Evolutionary conservation across 2,888 invertebrate genomes (phyloP).

Genomic region (Pogonocherus hispidulus): DNA sequence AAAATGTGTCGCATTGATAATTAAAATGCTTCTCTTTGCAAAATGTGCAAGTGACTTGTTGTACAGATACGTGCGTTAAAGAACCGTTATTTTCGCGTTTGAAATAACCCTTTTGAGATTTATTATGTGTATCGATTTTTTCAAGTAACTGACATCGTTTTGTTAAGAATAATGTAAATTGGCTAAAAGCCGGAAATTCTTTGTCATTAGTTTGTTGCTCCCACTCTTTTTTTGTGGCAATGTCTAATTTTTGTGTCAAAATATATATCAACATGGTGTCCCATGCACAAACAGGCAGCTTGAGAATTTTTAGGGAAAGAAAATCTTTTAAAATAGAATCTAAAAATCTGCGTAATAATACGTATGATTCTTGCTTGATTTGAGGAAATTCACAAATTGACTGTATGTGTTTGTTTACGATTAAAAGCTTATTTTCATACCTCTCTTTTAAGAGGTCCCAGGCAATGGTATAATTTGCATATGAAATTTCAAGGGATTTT

Average conservation of each 20-base stretch:
- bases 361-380: no score
- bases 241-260: constrained; percentile 6
- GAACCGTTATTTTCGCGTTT: background rate
- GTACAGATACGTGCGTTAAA: background rate
- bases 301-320: background rate
- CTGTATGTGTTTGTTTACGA: background rate
- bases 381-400: no score
- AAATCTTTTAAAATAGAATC: constrained; percentile 1
- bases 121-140: constrained; percentile 8
- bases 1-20: constrained; percentile 5
- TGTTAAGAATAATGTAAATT: background rate
- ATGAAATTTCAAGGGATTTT: constrained; percentile 1
- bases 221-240: constrained; percentile 7
- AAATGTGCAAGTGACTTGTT: constrained; percentile 4
- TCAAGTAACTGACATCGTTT: constrained; percentile 12
- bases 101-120: background rate
- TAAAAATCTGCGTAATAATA: no score
- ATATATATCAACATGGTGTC: constrained; percentile 19
- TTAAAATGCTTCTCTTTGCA: constrained; percentile 11
- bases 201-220: constrained; percentile 2
- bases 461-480: constrained; percentile 1
- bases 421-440: constrained; percentile 9
- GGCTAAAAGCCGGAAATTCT: background rate
- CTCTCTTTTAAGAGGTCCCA: constrained; percentile 17
- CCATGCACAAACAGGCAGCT: background rate